phyloP scores from a whole-genome alignment of 2,888 invertebrate genomes.

The Monochamus alternatus region DNA sequence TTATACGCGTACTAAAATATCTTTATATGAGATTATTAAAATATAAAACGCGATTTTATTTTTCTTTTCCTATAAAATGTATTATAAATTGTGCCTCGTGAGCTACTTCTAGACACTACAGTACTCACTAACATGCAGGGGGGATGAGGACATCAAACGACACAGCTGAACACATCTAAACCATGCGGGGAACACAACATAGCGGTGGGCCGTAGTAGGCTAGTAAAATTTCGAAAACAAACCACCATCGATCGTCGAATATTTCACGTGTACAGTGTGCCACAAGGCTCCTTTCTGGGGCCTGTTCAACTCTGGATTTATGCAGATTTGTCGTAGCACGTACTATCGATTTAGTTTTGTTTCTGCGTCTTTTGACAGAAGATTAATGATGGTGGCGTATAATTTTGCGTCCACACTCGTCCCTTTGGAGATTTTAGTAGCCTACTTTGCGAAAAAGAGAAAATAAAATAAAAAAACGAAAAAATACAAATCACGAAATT shows the following conservation, averaged over 20 bases:
- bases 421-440: conserved; percentile 19
- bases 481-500: conserved; percentile 71
- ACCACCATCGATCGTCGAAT: not conserved
- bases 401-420: too few relatives aligned
- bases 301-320: too few relatives aligned
- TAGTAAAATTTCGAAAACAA: conserved; percentile 4
- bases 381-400: too few relatives aligned
- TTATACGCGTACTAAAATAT: conserved; percentile 69
- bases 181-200: conserved; percentile 65
- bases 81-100: conserved; percentile 67
- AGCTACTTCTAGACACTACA: conserved; percentile 67
- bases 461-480: conserved; percentile 66
- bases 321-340: too few relatives aligned
- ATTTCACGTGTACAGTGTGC: too few relatives aligned
- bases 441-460: conserved; percentile 36
- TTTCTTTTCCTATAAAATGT: conserved; percentile 59
- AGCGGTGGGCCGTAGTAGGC: conserved; percentile 54
- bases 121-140: conserved; percentile 68
- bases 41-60: conserved; percentile 68
- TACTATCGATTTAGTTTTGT: too few relatives aligned
- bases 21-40: conserved; percentile 68
- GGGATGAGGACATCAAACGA: conserved; percentile 63
- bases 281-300: too few relatives aligned
- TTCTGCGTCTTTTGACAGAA: too few relatives aligned
- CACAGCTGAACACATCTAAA: conserved; percentile 54